Conservation (phyloP, 2,113 vertebrate species). For the Ailuropoda melanoleuca region DNA sequence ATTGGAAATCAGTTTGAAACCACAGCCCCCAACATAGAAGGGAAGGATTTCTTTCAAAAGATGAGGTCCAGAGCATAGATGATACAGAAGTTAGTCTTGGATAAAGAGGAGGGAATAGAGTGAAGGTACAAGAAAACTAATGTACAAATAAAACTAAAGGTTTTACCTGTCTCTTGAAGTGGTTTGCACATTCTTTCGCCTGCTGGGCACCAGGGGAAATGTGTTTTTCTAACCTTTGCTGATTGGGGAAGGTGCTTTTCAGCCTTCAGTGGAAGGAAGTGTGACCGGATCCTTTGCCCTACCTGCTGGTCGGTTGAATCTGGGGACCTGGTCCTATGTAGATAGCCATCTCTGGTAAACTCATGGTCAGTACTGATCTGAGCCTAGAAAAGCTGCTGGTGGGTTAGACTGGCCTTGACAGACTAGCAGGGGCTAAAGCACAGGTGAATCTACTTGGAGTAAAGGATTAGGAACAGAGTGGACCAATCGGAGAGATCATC, state of each 20-base stretch:
- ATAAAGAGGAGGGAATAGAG: neutral
- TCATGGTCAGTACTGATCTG: neutral
- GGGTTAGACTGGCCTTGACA: neutral
- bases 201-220: neutral
- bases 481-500: neutral
- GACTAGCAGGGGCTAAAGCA: neutral
- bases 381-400: neutral
- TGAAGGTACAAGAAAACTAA: neutral
- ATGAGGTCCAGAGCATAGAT: neutral
- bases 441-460: neutral
- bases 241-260: neutral
- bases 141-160: neutral
- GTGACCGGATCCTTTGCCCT: neutral
- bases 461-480: neutral
- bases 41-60: neutral
- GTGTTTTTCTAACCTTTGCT: neutral
- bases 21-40: neutral
- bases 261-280: neutral
- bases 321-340: neutral
- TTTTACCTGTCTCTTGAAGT: neutral
- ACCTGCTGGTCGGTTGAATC: neutral
- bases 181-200: no score
- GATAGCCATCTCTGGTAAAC: neutral
- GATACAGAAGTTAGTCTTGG: neutral
- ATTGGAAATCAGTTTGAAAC: conserved; percentile 3